Evolutionary conservation across 2,888 invertebrate species (phyloP), one percentile per base, ranked within the genome.

Genomic region (Protophormia terraenovae): DNA sequence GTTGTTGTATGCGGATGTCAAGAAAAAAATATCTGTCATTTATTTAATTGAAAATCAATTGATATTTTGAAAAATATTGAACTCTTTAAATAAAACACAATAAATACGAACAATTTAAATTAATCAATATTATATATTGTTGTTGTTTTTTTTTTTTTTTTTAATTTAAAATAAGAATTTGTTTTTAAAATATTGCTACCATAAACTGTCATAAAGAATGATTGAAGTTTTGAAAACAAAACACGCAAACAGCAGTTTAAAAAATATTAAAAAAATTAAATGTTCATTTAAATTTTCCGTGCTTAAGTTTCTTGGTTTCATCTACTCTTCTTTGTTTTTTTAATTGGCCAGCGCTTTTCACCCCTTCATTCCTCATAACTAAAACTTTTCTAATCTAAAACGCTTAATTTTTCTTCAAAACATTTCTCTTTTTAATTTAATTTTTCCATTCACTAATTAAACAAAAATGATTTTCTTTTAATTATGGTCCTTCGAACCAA

Each of bases 31-130:
- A 64, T 41, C 62, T 62, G 62, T 62, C 38, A 38, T 64, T 41
- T 41, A 50, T 55, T 79, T 79, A 72, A 80, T 72, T 72, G 45
- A 35, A 66, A 64, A 66, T 55, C 72, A 72, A 72, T 80, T 80
- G 58, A 58, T 45, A 12, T 35, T 75, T 35, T 1, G 16, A 24
- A 62, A 75, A 50, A 16, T 35, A 16, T 62, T 19, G 16, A 47
- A 32, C 38, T 27, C 41, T 22, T 62, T 62, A 22, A 62, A n/a
- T 14, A 24, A 41, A 50, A 58, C 7, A 66, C 7, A 66, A 10
- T 4, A 50, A 24, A 62, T 1, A 3, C 50, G 3, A 27, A 10
- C 14, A 60, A 60, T 58, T 78, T 67, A n/a, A 41, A 41, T 22
- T 41, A 55, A 77, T 35, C 58, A 24, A 77, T 58, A 32, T 64